Evolutionary conservation across 2,797 vertebrate genomes (phyloP), one percentile per base, ranked within the genome.

Genomic region (Chelmon rostratus): DNA sequence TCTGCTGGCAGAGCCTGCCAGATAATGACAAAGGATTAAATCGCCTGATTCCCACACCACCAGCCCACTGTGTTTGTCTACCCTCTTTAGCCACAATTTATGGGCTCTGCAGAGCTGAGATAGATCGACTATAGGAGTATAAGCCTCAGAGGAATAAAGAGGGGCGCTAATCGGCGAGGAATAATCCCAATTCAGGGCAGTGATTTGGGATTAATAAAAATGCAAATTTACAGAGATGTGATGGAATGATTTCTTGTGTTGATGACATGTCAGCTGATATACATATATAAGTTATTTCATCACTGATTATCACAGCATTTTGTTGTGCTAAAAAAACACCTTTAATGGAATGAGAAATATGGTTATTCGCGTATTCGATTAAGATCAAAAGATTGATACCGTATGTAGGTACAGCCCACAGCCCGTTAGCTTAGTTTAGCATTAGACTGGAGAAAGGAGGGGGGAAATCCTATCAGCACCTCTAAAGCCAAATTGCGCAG

Each of bases 21-120:
- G 92, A 94, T 95, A 94, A 95, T 94, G 93, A 94, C 84, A 91
- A 92, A 92, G 93, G 94, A 94, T 95, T 95, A 95, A 93, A 94
- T 91, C 79, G 87, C 83, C 90, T 81, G 87, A 92, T 90, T 94
- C 92, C 92, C 91, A 91, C 90, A 92, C 88, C 85, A 83, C 86
- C 88, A 83, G 82, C 86, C 89, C 81, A 84, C 79, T 85, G 85
- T 94, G 93, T 95, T 94, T 94, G 93, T 92, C 89, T 89, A 86
- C 89, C 90, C 92, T 92, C 89, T 92, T 95, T 92, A 93, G 86
- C 81, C 87, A 83, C 88, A 92, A 92, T 93, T 91, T 93, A 93
- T 92, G 88, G 87, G 86, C 89, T 89, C 92, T 93, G 93, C 81
- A 82, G 82, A 87, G 80, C 90, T 56, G 90, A 91, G 92, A 94